Base-by-base conservation (phyloP, 2,888 invertebrate genomes). In the Trissolcus brochymenae region DNA sequence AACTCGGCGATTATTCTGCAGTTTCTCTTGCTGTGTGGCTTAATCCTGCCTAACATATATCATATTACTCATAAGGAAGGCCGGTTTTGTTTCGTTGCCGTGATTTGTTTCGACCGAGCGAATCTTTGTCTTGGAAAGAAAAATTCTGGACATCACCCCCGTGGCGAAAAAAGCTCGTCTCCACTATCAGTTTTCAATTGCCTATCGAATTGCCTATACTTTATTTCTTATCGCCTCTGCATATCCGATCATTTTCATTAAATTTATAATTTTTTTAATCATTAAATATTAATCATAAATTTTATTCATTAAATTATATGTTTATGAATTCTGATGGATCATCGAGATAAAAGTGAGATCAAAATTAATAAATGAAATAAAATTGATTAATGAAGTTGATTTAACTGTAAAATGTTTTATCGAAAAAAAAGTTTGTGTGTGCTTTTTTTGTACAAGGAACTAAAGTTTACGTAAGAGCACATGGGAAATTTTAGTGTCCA, bases 1-100 rank as follows among this genome's bases (percentile, higher is more conserved):
- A 74, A 74, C 67, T 59, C 74, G 57, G 62, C 67, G 51, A 75
- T 75, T 68, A 67, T 75, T 67, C 59, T 67, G 59, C 68, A 75
- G 68, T 75, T 75, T 75, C 75, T 68, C 75, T 35, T 35, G 35
- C 61, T 64, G 49, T 62, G 59, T 60, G 59, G 57, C 64, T 75
- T 60, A 54, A 60, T 75, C 75, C 75, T 62, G 67, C 53, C 74
- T 29, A 62, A 46, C 74, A 59, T 75, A 67, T 67, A 67, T 74
- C 74, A 61, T 73, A 66, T 73, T 73, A 66, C 66, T 73, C 66
- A 57, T 57, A 62, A 55, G 61, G 61, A 61, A 74, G 67, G 62
- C 67, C 49, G 66, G 59, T 60, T 72, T 65, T 65, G 64, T 65
- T 70, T 70, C 62, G 55, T 65, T 59, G 29, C 19, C 54, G 35